phyloP scores from a whole-genome alignment of 2,797 vertebrate species.

The Argyrosomus regius region DNA sequence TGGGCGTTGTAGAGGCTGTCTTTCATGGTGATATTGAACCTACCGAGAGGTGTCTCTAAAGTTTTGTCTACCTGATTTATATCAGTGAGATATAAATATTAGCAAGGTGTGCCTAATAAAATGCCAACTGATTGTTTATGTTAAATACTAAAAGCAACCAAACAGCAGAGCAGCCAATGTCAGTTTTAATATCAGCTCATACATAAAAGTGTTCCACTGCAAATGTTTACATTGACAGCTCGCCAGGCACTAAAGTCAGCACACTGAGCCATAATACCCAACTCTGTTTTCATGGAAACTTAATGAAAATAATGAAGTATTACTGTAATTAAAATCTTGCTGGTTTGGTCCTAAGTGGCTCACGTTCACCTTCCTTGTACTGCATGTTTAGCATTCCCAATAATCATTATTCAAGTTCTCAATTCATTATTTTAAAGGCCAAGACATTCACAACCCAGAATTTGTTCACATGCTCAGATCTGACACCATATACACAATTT shows the following conservation, averaged over 20 bases:
- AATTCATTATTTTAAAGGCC: background rate
- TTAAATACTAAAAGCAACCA: background rate
- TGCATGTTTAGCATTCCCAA: background rate
- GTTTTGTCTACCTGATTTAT: background rate
- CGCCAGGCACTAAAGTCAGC: background rate
- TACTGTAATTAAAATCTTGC: background rate
- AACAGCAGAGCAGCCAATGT: background rate
- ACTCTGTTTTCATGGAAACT: background rate
- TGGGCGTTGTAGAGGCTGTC: background rate
- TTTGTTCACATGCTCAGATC: background rate
- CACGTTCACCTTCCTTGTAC: background rate
- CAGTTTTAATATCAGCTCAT: background rate
- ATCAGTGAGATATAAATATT: background rate
- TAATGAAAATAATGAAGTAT: background rate
- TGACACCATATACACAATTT: background rate
- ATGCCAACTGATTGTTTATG: background rate
- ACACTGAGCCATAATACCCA: background rate
- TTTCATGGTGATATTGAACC: background rate
- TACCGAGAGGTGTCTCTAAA: background rate
- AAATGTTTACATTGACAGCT: background rate
- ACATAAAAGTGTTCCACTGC: background rate
- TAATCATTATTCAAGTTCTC: background rate
- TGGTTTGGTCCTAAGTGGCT: background rate
- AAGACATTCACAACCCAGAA: background rate
- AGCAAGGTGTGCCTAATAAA: background rate